Conservation (phyloP, 1,140 invertebrate species). For the Neodiprion pinetum region DNA sequence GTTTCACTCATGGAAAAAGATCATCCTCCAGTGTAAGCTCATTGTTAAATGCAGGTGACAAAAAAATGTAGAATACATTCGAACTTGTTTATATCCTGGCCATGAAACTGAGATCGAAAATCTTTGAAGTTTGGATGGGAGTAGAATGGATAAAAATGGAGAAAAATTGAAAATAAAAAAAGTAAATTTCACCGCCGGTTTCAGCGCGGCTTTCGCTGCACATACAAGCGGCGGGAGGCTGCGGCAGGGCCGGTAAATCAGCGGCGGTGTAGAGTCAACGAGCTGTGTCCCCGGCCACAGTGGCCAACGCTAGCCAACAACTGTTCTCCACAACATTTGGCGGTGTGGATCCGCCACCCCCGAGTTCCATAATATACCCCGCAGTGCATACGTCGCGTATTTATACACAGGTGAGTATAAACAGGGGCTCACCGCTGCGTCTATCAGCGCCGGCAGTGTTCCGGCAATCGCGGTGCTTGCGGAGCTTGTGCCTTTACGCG, state of each 20-base stretch:
- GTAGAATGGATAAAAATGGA: neutral
- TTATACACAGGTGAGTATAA: neutral
- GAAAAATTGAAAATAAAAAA: neutral
- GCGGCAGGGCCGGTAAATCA: neutral
- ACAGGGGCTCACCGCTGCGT: neutral
- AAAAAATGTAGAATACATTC: too few species aligned
- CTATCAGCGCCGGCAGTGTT: slow-evolving; percentile 23
- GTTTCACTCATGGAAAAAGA: too few species aligned
- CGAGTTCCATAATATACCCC: neutral
- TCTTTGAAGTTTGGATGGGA: too few species aligned
- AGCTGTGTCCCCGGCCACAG: neutral
- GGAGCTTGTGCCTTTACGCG: slow-evolving; percentile 12
- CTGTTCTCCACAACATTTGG: slow-evolving; percentile 4
- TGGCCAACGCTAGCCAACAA: slow-evolving; percentile 6
- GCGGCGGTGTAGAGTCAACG: slow-evolving; percentile 2
- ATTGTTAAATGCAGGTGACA: too few species aligned
- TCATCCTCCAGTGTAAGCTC: too few species aligned
- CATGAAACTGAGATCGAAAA: too few species aligned
- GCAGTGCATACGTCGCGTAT: neutral
- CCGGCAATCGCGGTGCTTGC: slow-evolving; percentile 16
- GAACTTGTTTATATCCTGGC: too few species aligned
- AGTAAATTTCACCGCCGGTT: neutral
- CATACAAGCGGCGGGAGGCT: neutral
- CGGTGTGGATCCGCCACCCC: neutral
- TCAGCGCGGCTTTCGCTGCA: neutral